Conservation (phyloP, 2,888 invertebrate genomes). For the Iselma pallidipennis region DNA sequence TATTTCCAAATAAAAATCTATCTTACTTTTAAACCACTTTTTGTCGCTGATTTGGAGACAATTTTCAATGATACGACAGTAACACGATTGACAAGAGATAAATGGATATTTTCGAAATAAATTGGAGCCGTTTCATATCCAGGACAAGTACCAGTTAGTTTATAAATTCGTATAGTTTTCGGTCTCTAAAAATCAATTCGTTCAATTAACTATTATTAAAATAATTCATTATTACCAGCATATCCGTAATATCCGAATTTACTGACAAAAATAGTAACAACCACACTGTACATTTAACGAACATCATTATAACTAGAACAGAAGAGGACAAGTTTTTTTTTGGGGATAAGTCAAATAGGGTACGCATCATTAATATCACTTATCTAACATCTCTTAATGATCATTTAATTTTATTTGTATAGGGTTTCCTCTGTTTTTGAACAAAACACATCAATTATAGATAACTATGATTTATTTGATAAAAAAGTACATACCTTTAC, state of each 20-base stretch:
- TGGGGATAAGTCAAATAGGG: too few relatives aligned
- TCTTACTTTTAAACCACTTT: background rate
- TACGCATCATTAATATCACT: too few relatives aligned
- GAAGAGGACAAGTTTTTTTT: background rate
- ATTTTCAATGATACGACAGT: background rate
- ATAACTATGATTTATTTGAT: constrained; percentile 3
- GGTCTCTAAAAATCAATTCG: background rate
- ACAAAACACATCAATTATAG: background rate
- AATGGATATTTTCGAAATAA: background rate
- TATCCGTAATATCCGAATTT: background rate
- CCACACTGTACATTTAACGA: background rate
- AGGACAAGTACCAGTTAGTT: background rate
- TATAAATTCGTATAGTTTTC: constrained; percentile 1
- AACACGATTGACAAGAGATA: background rate
- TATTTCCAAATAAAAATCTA: background rate
- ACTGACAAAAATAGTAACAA: background rate
- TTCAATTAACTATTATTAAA: background rate
- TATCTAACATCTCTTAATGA: background rate
- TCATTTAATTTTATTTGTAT: background rate
- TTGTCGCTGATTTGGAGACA: background rate
- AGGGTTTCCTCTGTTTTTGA: background rate
- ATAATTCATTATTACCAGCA: background rate
- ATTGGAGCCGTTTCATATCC: background rate
- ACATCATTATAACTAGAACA: background rate
- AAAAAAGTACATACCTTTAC: background rate